These are phyloP conservation scores for Parazoanthus darwini DNA, from an alignment of 92 coral and sea anemone species.

Conservation along the genomic window DNA sequence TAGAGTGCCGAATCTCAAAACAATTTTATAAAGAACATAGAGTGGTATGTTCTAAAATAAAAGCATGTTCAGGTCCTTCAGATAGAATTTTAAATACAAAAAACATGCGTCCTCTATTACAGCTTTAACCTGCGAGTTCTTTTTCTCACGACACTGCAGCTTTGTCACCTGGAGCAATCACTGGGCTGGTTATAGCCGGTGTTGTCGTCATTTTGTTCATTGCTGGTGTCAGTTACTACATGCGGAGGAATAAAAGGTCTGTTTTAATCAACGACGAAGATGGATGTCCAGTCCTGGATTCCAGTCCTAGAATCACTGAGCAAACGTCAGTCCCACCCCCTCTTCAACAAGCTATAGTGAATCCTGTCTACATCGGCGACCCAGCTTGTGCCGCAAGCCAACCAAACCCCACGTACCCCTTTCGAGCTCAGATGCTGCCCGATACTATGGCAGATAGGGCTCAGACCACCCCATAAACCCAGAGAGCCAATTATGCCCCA, in stretches of 20 bases:
- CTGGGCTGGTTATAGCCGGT: conserved; percentile 1
- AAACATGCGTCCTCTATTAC: too few species aligned
- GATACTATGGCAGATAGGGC: background rate
- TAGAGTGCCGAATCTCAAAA: too few species aligned
- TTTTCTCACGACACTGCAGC: background rate
- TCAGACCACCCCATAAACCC: background rate
- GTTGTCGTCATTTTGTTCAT: background rate
- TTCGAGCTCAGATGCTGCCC: background rate
- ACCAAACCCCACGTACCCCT: background rate
- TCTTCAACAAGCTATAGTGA: background rate
- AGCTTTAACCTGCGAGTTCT: too few species aligned
- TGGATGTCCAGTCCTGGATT: too few species aligned
- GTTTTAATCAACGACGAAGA: background rate
- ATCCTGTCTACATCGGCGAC: background rate
- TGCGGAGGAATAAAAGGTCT: background rate
- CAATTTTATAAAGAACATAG: too few species aligned
- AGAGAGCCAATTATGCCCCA: background rate
- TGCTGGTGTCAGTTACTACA: background rate
- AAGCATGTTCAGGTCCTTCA: too few species aligned
- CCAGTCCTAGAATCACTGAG: too few species aligned
- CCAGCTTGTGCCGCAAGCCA: too few species aligned
- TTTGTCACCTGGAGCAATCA: background rate
- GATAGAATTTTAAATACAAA: too few species aligned
- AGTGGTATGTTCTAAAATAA: too few species aligned
- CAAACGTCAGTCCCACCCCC: too few species aligned